These are phyloP conservation scores for Arizona elegans DNA, from an alignment of 2,113 vertebrate genomes.

Conservation along the genomic window DNA sequence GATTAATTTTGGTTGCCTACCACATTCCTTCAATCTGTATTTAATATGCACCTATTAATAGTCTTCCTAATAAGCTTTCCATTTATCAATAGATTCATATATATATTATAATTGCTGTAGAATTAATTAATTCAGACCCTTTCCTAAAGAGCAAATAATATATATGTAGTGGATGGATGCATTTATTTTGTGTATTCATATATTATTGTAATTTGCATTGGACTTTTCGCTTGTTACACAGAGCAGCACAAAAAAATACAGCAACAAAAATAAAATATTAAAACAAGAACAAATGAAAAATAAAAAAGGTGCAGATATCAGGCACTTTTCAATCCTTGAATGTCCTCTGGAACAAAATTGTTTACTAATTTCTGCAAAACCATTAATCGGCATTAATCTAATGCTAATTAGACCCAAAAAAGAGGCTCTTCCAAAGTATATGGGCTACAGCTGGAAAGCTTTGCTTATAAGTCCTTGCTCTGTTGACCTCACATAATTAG, in stretches of 20 bases:
- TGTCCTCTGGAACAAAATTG: background rate
- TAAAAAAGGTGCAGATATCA: background rate
- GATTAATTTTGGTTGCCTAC: background rate
- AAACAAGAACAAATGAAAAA: background rate
- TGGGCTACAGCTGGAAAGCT: background rate
- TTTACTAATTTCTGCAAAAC: background rate
- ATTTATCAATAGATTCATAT: background rate
- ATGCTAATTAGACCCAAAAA: background rate
- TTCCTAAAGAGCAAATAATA: background rate
- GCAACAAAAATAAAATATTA: background rate
- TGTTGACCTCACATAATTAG: background rate
- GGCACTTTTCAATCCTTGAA: background rate
- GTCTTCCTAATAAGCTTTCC: background rate
- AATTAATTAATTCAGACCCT: background rate
- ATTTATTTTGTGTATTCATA: background rate
- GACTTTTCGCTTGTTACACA: background rate
- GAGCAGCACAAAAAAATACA: background rate
- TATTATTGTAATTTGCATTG: background rate
- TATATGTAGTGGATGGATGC: background rate
- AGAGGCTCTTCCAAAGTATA: background rate
- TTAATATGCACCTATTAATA: background rate
- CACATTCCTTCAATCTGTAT: background rate
- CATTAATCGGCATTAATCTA: background rate
- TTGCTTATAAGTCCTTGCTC: background rate
- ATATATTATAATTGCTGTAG: background rate